Conservation (phyloP, 1,140 invertebrate genomes). For the Drosophila subobscura region DNA sequence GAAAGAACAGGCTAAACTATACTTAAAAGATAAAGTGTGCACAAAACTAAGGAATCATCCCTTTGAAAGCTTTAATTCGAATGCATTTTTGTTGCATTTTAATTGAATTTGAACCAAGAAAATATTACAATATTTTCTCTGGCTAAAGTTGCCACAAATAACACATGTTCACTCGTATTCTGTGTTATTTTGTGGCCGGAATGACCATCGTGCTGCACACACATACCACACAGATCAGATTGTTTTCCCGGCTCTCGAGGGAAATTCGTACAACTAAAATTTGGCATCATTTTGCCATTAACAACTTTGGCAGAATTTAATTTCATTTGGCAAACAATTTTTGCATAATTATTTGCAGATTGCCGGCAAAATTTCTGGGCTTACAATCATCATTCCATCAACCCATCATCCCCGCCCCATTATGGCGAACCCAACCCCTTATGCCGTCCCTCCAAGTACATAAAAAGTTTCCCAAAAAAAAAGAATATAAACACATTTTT, state of each 20-base stretch:
- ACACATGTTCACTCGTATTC: too few relatives aligned
- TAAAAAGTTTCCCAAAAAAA: constrained; percentile 37
- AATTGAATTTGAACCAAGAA: too few relatives aligned
- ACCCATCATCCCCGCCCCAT: neutral
- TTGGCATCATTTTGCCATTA: constrained; percentile 30
- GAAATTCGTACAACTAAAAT: constrained; percentile 43
- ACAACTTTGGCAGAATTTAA: constrained; percentile 45
- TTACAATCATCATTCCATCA: constrained; percentile 50
- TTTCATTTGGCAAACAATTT: constrained; percentile 69
- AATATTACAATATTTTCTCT: too few relatives aligned
- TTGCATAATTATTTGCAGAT: constrained; percentile 73
- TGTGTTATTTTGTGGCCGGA: too few relatives aligned
- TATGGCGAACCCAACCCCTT: neutral
- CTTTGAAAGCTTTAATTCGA: too few relatives aligned
- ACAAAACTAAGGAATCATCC: too few relatives aligned
- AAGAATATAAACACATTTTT: constrained; percentile 35
- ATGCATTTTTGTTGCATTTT: too few relatives aligned
- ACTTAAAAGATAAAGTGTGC: too few relatives aligned
- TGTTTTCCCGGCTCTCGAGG: neutral
- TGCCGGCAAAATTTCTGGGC: constrained; percentile 30
- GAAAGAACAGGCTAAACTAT: too few relatives aligned
- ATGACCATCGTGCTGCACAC: too few relatives aligned
- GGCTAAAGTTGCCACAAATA: too few relatives aligned
- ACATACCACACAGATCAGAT: too few relatives aligned
- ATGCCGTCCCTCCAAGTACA: constrained; percentile 6